Percentiles rank a stretch among this genome's conserved stretches.
These are phyloP conservation scores for Catamblyrhynchus diadema DNA, from an alignment of 2,797 vertebrate genomes.

Conservation along the genomic window DNA sequence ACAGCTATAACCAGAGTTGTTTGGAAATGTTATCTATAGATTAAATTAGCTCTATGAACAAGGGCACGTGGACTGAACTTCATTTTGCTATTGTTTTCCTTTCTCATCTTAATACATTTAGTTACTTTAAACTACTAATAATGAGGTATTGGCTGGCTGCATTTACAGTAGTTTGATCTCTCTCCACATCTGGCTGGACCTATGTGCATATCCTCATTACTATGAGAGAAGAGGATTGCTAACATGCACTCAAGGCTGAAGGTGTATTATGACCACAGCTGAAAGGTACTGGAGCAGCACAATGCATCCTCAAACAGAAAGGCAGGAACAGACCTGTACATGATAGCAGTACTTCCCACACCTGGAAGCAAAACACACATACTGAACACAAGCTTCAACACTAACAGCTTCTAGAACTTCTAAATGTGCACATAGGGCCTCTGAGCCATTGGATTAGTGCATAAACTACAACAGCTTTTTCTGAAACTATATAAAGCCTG, in stretches of 20 bases:
- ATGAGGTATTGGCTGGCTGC: background rate
- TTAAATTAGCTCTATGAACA: background rate
- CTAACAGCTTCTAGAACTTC: background rate
- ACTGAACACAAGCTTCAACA: background rate
- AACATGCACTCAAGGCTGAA: background rate
- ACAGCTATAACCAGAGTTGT: background rate
- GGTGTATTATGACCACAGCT: background rate
- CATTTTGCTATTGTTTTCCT: background rate
- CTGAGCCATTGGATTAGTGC: background rate
- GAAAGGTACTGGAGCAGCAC: background rate
- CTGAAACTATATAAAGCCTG: background rate
- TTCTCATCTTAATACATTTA: background rate
- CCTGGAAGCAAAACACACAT: background rate
- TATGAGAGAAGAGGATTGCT: background rate
- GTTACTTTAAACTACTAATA: background rate
- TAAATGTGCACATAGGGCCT: background rate
- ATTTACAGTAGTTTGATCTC: background rate
- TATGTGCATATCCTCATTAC: background rate
- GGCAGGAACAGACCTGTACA: background rate
- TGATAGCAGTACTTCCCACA: accelerated
- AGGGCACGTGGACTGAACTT: background rate
- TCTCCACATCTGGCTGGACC: background rate
- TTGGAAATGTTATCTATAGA: background rate
- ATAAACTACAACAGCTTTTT: background rate
- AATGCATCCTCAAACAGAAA: background rate